Percentiles rank a stretch among this genome's conserved stretches.
phyloP scores from a whole-genome alignment of 2,797 vertebrate genomes.

The Pristis pectinata region DNA sequence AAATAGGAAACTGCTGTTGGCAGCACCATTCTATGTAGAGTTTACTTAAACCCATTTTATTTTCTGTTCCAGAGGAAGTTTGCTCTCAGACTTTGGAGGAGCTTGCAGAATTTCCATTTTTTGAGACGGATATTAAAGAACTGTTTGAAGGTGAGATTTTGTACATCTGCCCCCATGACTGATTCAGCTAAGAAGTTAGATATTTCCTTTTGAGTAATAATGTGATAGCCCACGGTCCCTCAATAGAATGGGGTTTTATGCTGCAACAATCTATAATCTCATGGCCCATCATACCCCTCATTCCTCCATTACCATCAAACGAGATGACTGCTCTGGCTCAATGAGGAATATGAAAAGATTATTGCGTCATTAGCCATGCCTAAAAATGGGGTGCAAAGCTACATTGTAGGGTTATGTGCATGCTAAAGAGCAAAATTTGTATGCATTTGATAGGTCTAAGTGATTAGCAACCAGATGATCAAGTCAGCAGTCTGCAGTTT shows the following conservation, averaged over 20 bases:
- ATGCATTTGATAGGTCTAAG: not conserved
- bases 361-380: not conserved
- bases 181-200: not conserved
- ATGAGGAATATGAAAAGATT: not conserved
- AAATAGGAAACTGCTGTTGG: not conserved
- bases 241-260: too few species aligned
- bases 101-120: slow-evolving; percentile 40
- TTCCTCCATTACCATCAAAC: not conserved
- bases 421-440: not conserved
- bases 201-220: not conserved
- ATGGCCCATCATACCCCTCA: too few species aligned
- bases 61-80: not conserved
- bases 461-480: not conserved
- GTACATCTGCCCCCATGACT: too few species aligned
- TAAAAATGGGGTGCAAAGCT: not conserved
- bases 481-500: not conserved
- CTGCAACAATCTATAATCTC: too few species aligned
- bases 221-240: not conserved
- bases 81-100: not conserved
- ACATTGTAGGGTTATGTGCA: not conserved
- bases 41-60: not conserved
- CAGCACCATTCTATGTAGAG: not conserved
- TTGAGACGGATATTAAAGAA: slow-evolving; percentile 38
- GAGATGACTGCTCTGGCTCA: not conserved
- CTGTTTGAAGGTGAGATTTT: slow-evolving; percentile 41